phyloP scores from a whole-genome alignment of 2,113 vertebrate species.

The Bungarus multicinctus region DNA sequence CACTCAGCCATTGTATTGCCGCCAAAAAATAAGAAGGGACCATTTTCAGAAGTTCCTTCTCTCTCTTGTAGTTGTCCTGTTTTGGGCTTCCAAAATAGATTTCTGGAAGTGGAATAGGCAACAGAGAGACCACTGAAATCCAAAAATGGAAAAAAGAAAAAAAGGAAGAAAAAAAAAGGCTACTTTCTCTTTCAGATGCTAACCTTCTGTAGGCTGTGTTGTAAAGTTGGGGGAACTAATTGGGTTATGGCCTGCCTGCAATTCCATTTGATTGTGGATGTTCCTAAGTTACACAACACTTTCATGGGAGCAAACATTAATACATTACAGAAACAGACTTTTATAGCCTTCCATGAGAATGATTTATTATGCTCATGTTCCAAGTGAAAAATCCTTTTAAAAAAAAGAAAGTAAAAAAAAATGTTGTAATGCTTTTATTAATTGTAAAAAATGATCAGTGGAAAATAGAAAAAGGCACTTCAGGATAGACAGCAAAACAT shows the following conservation, averaged over 20 bases:
- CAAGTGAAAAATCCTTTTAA: not conserved
- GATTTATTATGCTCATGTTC: not conserved
- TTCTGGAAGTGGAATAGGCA: not conserved
- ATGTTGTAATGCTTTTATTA: not conserved
- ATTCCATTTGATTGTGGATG: not conserved
- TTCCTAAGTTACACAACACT: not conserved
- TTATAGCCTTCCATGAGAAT: not conserved
- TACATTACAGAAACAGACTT: not conserved
- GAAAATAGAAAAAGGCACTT: not conserved
- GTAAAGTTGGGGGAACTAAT: not conserved
- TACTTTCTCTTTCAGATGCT: not conserved
- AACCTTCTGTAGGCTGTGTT: not conserved
- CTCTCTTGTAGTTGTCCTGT: not conserved
- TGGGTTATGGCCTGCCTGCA: not conserved
- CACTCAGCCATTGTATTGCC: not conserved
- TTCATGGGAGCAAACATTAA: not conserved
- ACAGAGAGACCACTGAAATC: not conserved
- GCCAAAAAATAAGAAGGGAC: not conserved
- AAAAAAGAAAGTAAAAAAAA: not conserved
- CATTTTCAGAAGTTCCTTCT: not conserved
- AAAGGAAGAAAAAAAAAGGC: not conserved
- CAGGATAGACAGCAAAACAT: not conserved
- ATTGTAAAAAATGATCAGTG: not conserved
- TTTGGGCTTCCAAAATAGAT: not conserved
- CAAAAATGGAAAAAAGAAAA: not conserved